A percentile compares a stretch with the other conserved stretches of the same genome.
These are phyloP conservation scores for Scomberomorus guttatus DNA, from an alignment of 2,797 vertebrate genomes.

Conservation along the genomic window DNA sequence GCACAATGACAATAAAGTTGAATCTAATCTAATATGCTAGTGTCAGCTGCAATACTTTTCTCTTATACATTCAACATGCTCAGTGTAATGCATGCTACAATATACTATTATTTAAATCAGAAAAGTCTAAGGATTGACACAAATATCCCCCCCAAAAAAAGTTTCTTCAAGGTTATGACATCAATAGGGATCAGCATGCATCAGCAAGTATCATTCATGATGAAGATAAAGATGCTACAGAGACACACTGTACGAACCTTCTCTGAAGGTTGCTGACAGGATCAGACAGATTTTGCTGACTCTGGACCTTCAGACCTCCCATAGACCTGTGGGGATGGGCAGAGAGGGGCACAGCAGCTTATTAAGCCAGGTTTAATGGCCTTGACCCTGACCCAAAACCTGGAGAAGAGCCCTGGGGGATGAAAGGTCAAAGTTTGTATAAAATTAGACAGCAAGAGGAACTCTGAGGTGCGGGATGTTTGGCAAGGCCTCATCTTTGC, in stretches of 20 bases:
- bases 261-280: constrained; percentile 69
- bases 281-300: constrained; percentile 72
- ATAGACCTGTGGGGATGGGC: constrained; percentile 37
- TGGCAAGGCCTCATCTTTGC: constrained; percentile 53
- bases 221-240: constrained; percentile 32
- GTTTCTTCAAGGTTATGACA: constrained; percentile 13
- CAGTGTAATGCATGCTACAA: background rate
- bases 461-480: constrained; percentile 30
- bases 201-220: constrained; percentile 50
- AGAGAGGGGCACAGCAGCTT: constrained; percentile 55
- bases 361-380: constrained; percentile 77
- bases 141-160: background rate
- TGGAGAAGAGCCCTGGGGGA: constrained; percentile 57
- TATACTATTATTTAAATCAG: background rate
- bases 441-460: constrained; percentile 51
- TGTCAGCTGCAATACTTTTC: background rate
- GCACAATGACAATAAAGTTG: no score
- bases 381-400: constrained; percentile 65
- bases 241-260: constrained; percentile 34
- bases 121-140: background rate
- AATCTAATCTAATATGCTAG: background rate
- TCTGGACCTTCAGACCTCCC: constrained; percentile 53
- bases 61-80: background rate
- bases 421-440: constrained; percentile 71
- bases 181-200: constrained; percentile 18